phyloP scores from a whole-genome alignment of 2,113 vertebrate species.

The Chionomys nivalis region DNA sequence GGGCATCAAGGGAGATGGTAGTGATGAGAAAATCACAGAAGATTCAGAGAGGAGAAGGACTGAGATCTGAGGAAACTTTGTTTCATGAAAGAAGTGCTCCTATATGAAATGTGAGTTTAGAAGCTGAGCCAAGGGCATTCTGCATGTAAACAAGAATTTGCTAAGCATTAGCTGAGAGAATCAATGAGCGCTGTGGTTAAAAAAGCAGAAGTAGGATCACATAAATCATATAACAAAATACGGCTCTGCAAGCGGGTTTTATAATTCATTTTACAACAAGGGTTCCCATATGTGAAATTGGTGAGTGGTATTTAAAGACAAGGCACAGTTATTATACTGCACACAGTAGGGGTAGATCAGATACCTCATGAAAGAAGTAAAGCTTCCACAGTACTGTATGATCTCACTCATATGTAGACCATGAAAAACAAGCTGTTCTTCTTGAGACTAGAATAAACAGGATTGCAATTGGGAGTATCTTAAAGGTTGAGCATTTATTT shows the following conservation, averaged over 20 bases:
- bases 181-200: neutral
- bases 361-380: neutral
- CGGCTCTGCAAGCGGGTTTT: neutral
- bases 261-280: conserved; percentile 9
- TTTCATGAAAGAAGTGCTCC: neutral
- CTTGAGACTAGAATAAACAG: neutral
- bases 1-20: neutral
- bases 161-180: neutral
- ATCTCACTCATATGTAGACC: neutral
- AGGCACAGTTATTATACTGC: neutral
- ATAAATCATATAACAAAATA: neutral
- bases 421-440: neutral
- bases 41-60: neutral
- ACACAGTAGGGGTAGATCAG: neutral
- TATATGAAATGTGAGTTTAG: neutral
- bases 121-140: neutral
- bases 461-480: neutral
- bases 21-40: neutral
- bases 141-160: neutral
- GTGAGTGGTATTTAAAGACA: conserved; percentile 11
- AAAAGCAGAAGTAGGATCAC: neutral
- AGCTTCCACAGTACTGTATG: neutral
- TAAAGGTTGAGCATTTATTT: neutral
- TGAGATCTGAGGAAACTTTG: neutral
- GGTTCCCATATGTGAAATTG: neutral